Conservation (phyloP, 2,797 vertebrate species). For the Xenops minutus region DNA sequence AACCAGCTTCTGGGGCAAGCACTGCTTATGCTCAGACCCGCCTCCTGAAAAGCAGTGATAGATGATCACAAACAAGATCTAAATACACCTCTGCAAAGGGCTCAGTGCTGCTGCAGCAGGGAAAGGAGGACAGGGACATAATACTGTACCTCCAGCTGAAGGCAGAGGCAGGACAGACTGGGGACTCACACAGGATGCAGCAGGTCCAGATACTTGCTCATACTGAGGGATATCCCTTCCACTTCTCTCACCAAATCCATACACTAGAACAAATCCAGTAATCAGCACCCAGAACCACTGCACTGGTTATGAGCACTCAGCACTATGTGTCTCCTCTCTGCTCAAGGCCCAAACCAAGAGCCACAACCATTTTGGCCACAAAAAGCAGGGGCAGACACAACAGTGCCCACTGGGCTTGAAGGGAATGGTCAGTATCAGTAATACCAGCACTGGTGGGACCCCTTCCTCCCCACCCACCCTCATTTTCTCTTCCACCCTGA, state of each 20-base stretch:
- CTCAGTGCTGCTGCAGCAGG: fast-evolving
- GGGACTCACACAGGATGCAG: too few relatives aligned
- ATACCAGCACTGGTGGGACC: fast-evolving
- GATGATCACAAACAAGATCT: not conserved
- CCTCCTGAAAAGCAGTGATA: not conserved
- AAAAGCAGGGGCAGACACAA: fast-evolving
- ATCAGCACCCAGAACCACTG: not conserved
- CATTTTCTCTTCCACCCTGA: not conserved
- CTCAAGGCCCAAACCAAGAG: not conserved
- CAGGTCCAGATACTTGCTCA: fast-evolving
- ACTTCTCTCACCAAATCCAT: not conserved
- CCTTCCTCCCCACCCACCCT: too few relatives aligned
- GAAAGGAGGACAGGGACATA: not conserved
- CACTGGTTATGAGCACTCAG: not conserved
- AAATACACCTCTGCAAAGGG: not conserved
- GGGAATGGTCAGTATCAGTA: fast-evolving
- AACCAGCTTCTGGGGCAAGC: fast-evolving
- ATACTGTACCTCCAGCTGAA: fast-evolving
- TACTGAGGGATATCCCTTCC: not conserved
- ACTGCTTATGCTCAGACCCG: not conserved
- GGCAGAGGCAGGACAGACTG: not conserved
- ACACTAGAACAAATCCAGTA: not conserved
- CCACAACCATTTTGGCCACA: not conserved
- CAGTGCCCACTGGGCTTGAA: not conserved
- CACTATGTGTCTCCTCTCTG: fast-evolving